Base-by-base conservation (phyloP, 2,888 invertebrate species). In the Argyresthia albistria region DNA sequence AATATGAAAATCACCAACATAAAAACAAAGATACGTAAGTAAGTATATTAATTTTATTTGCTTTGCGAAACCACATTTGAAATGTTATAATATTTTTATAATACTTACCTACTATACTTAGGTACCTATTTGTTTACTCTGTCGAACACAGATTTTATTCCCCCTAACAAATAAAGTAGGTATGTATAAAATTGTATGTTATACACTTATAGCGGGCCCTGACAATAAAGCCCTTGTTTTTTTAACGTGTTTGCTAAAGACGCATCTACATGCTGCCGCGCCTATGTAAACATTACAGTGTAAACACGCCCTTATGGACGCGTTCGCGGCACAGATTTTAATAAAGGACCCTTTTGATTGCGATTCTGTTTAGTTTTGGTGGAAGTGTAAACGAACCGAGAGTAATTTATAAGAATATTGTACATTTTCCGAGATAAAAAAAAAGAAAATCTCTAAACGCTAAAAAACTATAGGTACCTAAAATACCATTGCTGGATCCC, bases 181-280 rank as follows among this genome's bases (percentile, higher is more conserved):
- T 42, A 4, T 42, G 3, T 42, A 7, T 42, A 11, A 39, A 39
- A 42, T 42, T 11, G 42, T 42, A 12, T 42, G 12, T 11, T 36
- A 62, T 60, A 59, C 67, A 59, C 69, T 64, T 65, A 62, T 60
- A 59, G 60, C 59, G 62, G 67, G 67, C 64, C 62, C 35, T 52
- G 69, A 71, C 75, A 69, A 73, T 74, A 72, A 62, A 61, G 66
- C 86, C 87, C 83, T 78, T 86, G 83, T 86, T 87, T 87, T 86
- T 87, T 84, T 78, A 84, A 73, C 71, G 58, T 87, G 81, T 84
- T 86, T 84, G 75, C 77, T 67, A 66, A 81, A 86, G 84, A 78
- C 80, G 84, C 83, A 83, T 84, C 80, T 77, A 80, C 80, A 81
- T 77, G 77, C 70, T 67, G 70, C 73, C 75, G 72, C 60, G 76